phyloP scores from a whole-genome alignment of 1,140 invertebrate species.

The Mya arenaria region DNA sequence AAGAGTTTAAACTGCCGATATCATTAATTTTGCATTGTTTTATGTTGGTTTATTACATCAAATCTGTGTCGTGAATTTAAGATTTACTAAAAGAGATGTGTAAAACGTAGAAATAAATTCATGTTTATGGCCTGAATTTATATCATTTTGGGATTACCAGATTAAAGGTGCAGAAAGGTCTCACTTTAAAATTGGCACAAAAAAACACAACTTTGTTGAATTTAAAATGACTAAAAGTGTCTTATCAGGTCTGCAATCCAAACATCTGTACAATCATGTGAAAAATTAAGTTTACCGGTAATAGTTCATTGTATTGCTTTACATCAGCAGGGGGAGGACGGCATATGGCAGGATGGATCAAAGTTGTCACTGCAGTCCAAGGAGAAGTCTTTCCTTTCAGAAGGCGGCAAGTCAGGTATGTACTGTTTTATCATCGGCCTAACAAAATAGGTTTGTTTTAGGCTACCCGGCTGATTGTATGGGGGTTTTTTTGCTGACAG shows the following conservation, averaged over 20 bases:
- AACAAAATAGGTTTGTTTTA: no score
- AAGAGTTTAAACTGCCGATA: no score
- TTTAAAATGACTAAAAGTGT: neutral
- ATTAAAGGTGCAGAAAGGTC: neutral
- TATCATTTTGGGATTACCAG: no score
- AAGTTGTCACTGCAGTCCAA: conserved; percentile 18
- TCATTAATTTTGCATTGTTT: no score
- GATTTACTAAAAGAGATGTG: no score
- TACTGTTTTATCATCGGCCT: no score
- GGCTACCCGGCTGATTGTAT: no score
- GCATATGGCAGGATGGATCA: neutral
- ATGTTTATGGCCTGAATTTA: no score
- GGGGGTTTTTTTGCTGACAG: no score
- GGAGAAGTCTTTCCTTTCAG: conserved; percentile 30
- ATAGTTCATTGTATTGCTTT: neutral
- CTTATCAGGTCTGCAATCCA: neutral
- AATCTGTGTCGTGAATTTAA: no score
- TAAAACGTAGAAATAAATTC: no score
- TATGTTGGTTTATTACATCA: no score
- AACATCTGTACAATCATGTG: neutral
- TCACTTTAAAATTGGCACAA: neutral
- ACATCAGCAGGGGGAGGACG: conserved; percentile 31
- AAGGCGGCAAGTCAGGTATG: conserved; percentile 37
- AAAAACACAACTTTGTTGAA: neutral
- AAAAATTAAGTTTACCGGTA: neutral